Base-by-base conservation (phyloP, 2,888 invertebrate genomes). In the Lepidocyrtoides sp. region DNA sequence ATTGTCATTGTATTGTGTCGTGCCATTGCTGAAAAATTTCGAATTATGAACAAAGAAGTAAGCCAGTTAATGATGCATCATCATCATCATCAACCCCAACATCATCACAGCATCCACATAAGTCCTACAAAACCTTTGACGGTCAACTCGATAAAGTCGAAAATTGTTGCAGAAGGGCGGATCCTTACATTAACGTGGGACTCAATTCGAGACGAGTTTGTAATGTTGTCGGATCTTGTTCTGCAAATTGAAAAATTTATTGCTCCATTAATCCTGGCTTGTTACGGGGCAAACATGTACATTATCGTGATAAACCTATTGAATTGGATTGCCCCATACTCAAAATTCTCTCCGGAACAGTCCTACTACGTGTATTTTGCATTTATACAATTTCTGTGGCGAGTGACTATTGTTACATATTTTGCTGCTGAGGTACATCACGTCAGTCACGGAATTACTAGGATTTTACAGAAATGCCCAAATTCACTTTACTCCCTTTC, bases 401-500 rank as follows among this genome's bases (percentile, higher is more conserved):
- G 89, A 8, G 82, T 89, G 4, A 60, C 32, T 0, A 14, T n/a
- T 26, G 89, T 89, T 2, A 89, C 89, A 1, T 89, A 89, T 83
- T 89, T 83, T 83, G 83, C 75, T 4, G 69, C 83, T 0, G 72
- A 89, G 29, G 89, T 89, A 20, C 72, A 89, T 32, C 82, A 89
- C 14, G 44, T 75, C 12, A 60, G 82, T 12, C 29, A 57, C 20
- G 36, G 36, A 2, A 83, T 89, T 44, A 17, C 51, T 4, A 29
- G 51, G 36, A 60, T 36, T 14, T 20, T 89, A n/a, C 82, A 89
- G 23, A 20, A 36, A 23, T 89, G 82, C 29, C 89, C 89, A n/a
- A 83, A 89, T 48, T 75, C 82, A 5, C n/a, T 83, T 7, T 89
- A 89, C 14, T 72, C 82, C 29, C 20, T 83, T 0, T 88, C 88